A percentile compares a stretch with the other conserved stretches of the same genome.
Evolutionary conservation across 2,113 vertebrate species (phyloP).

Genomic region (Percina caprodes): DNA sequence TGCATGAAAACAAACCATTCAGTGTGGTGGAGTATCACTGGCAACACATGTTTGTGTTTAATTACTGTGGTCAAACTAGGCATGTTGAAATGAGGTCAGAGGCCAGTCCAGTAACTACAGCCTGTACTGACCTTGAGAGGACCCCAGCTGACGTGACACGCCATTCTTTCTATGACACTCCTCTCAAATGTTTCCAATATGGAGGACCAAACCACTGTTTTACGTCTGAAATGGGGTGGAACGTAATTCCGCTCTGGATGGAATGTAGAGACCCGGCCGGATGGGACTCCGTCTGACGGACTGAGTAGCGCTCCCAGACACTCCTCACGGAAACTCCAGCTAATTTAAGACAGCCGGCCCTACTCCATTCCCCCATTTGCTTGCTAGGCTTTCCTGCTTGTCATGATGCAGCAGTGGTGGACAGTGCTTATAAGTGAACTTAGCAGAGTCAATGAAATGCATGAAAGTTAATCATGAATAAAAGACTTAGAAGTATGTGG

Average conservation of each 20-base stretch:
- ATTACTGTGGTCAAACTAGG: constrained; percentile 25
- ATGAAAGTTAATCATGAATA: not conserved
- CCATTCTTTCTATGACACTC: constrained; percentile 53
- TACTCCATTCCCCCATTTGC: constrained; percentile 37
- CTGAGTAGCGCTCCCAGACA: constrained; percentile 61
- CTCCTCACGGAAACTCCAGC: constrained; percentile 73
- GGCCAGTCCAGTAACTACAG: not conserved
- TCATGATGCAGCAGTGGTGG: constrained; percentile 30
- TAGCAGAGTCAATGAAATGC: not conserved
- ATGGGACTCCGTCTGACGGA: constrained; percentile 72
- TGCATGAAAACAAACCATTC: constrained; percentile 58
- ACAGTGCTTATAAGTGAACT: constrained; percentile 10
- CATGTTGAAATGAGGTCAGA: constrained; percentile 45
- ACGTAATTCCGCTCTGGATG: constrained; percentile 70
- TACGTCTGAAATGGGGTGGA: constrained; percentile 75
- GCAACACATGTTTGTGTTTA: constrained; percentile 51
- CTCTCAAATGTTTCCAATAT: constrained; percentile 80
- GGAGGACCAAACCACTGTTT: constrained; percentile 70
- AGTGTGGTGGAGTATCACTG: constrained; percentile 10
- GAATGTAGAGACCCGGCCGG: constrained; percentile 76
- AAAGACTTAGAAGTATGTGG: not conserved
- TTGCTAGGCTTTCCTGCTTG: constrained; percentile 48
- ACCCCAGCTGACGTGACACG: constrained; percentile 61
- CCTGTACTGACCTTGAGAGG: constrained; percentile 49
- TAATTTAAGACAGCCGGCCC: constrained; percentile 79